Conservation (phyloP, 1,140 invertebrate genomes). For the Neocloeon triangulifer region DNA sequence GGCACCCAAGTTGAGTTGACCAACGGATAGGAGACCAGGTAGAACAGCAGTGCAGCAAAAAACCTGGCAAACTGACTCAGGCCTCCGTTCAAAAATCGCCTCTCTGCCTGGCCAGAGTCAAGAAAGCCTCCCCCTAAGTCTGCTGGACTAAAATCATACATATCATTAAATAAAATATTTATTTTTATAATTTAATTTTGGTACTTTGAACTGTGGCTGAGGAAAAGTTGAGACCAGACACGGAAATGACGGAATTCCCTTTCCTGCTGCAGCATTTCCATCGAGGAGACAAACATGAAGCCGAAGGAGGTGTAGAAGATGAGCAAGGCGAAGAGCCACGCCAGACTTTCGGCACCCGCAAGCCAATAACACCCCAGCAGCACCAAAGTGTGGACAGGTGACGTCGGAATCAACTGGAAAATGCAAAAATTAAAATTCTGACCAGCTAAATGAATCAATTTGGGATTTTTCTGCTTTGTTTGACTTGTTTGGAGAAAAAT, state of each 20-base stretch:
- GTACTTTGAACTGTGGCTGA: conserved; percentile 46
- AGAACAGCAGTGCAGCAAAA: conserved; percentile 45
- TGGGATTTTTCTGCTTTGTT: no score
- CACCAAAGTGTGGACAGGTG: conserved; percentile 35
- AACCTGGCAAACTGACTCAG: conserved; percentile 55
- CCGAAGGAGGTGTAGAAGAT: conserved; percentile 46
- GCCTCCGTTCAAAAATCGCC: conserved; percentile 59
- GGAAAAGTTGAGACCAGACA: conserved; percentile 54
- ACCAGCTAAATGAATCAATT: no score
- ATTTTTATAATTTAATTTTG: no score
- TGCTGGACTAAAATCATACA: no score
- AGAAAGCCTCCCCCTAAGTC: conserved; percentile 37
- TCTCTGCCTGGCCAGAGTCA: conserved; percentile 53
- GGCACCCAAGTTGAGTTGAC: conserved; percentile 53
- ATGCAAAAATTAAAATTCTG: no score
- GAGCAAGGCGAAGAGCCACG: conserved; percentile 38
- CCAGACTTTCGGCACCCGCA: conserved; percentile 34
- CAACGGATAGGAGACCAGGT: conserved; percentile 51
- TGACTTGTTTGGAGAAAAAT: no score
- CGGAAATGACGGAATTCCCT: conserved; percentile 48
- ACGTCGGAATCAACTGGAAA: conserved; percentile 25
- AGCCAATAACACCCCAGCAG: conserved; percentile 43
- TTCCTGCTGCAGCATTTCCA: conserved; percentile 52
- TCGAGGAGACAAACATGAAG: conserved; percentile 49
- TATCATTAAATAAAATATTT: no score